Evolutionary conservation across 1,140 invertebrate genomes (phyloP).

Genomic region (Neodiprion fabricii): DNA sequence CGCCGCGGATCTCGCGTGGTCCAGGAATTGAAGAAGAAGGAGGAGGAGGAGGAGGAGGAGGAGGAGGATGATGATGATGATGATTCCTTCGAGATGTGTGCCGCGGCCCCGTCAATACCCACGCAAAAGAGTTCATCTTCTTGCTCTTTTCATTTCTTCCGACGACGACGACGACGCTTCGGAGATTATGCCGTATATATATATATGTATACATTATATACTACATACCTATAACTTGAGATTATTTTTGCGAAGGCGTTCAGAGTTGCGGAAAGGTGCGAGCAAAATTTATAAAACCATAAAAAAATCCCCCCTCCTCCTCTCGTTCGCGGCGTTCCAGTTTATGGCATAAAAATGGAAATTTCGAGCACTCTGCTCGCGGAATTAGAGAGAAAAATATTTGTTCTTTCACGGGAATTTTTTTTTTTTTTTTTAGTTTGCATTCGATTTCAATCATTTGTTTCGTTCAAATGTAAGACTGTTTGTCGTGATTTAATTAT

Average conservation of each 20-base stretch:
- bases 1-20: conserved; percentile 20
- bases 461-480: background rate
- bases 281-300: background rate
- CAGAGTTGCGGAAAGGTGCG: conserved; percentile 4
- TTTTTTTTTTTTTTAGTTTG: conserved; percentile 14
- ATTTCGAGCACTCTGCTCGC: conserved; percentile 6
- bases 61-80: conserved; percentile 23
- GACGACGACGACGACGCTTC: conserved; percentile 12
- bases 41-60: conserved; percentile 27
- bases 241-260: conserved; percentile 10
- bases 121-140: conserved; percentile 10
- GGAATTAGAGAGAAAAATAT: background rate
- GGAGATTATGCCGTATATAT: conserved; percentile 8
- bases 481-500: too few relatives aligned
- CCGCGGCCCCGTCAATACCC: conserved; percentile 4
- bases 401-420: background rate
- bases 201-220: background rate
- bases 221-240: background rate
- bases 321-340: background rate
- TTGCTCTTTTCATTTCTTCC: conserved; percentile 9
- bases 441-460: conserved; percentile 16
- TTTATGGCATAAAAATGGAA: conserved; percentile 9
- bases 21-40: conserved; percentile 23
- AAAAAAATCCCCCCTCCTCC: background rate
- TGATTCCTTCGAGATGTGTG: conserved; percentile 5